These are phyloP conservation scores for Otis tarda DNA, from an alignment of 2,113 vertebrate genomes.

Conservation along the genomic window DNA sequence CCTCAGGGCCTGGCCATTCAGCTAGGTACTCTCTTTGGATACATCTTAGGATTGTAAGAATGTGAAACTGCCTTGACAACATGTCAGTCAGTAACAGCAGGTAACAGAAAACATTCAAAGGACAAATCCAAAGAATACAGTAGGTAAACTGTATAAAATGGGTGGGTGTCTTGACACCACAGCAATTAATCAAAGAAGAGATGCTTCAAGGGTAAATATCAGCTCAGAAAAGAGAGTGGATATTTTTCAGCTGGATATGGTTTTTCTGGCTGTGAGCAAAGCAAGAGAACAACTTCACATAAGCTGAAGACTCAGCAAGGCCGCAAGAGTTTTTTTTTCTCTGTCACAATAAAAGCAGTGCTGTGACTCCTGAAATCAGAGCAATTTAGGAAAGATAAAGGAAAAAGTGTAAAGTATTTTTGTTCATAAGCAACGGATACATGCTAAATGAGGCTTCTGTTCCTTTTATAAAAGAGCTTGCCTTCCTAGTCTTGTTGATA, in stretches of 20 bases:
- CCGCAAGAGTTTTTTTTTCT: neutral
- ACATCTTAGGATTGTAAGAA: neutral
- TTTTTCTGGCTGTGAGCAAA: neutral
- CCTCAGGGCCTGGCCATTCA: neutral
- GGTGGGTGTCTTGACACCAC: neutral
- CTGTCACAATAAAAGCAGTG: neutral
- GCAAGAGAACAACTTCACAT: neutral
- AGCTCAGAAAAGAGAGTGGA: neutral
- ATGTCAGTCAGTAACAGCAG: neutral
- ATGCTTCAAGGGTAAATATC: neutral
- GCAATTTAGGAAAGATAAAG: neutral
- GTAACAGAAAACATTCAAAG: neutral
- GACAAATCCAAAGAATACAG: neutral
- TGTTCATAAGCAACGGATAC: neutral
- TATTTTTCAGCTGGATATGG: neutral
- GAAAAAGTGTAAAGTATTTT: neutral
- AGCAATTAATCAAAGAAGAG: neutral
- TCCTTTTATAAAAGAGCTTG: neutral
- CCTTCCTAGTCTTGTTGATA: neutral
- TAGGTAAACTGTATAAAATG: neutral
- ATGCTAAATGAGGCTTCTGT: neutral
- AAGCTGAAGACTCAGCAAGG: neutral
- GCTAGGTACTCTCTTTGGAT: neutral
- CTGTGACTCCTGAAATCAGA: neutral
- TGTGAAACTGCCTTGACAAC: neutral